These are phyloP conservation scores for Cercopithecus mitis DNA, from an alignment of 2,797 vertebrate species.

Conservation along the genomic window DNA sequence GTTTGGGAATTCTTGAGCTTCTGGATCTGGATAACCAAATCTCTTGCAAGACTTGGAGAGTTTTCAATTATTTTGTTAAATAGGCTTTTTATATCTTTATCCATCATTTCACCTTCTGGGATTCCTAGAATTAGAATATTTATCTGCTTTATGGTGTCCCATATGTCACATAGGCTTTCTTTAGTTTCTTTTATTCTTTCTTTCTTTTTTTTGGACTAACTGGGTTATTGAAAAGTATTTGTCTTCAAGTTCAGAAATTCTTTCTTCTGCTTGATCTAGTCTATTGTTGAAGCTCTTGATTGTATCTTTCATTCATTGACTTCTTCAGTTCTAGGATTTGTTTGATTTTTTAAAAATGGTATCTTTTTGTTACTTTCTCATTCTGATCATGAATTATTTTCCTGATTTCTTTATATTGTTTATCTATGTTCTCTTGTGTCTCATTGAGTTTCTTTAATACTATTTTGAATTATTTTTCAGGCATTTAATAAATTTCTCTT, in stretches of 20 bases:
- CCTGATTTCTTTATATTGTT: not conserved
- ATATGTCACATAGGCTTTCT: not conserved
- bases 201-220: not conserved
- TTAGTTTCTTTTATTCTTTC: not conserved
- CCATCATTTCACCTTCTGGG: not conserved
- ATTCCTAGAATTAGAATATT: not conserved
- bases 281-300: not conserved
- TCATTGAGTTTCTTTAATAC: not conserved
- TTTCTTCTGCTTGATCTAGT: not conserved
- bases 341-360: not conserved
- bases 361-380: not conserved
- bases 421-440: not conserved
- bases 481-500: not conserved
- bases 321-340: not conserved
- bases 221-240: not conserved
- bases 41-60: not conserved
- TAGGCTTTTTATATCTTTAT: not conserved
- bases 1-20: not conserved
- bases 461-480: not conserved
- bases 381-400: not conserved
- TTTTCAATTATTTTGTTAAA: not conserved
- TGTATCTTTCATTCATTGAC: not conserved
- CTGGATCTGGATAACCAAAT: not conserved
- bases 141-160: not conserved
- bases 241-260: not conserved